Evolutionary conservation across 2,888 invertebrate species (phyloP), one percentile per base, ranked within the genome.

Genomic region (Phalera bucephala): DNA sequence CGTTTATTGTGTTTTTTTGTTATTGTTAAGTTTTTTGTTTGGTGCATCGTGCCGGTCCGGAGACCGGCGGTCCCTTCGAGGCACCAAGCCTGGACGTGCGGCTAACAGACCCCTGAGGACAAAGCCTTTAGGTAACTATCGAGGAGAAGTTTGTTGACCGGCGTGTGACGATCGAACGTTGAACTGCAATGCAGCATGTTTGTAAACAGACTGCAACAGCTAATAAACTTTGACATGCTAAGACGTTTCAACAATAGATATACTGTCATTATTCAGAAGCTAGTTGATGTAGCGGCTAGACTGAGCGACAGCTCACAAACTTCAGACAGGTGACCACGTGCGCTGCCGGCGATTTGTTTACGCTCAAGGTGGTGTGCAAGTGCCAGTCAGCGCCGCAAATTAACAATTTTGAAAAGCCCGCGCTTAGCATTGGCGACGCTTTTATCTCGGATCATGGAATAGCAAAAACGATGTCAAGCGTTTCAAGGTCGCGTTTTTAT

Each of bases 11-110:
- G 87, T 86, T 87, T 83, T 84, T 82, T 11, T 29, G 84, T 89
- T 87, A 82, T 89, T 89, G 86, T 89, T 88, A 67, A 86, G 84
- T 87, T 88, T 86, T 88, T 87, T 86, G 86, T 87, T 87, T 87
- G 83, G 89, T 89, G 89, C 85, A 87, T 83, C 86, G 87, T 80
- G 85, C 77, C 85, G 84, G 81, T 78, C 68, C 78, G 77, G 78
- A 85, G 83, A 79, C 78, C 82, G 84, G 70, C 82, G 80, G 78
- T 77, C 76, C 81, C 78, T 72, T 61, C 75, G 78, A 80, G 81
- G 81, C 76, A 72, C 64, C 75, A 71, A 74, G 80, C 77, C 84
- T 85, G 87, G 82, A 79, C 84, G 78, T 80, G 73, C 74, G 69
- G 71, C 71, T 65, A 71, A 71, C 78, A 72, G 75, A 77, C 73